Base-by-base conservation (phyloP, 2,888 invertebrate species). In the Achlya flavicornis region DNA sequence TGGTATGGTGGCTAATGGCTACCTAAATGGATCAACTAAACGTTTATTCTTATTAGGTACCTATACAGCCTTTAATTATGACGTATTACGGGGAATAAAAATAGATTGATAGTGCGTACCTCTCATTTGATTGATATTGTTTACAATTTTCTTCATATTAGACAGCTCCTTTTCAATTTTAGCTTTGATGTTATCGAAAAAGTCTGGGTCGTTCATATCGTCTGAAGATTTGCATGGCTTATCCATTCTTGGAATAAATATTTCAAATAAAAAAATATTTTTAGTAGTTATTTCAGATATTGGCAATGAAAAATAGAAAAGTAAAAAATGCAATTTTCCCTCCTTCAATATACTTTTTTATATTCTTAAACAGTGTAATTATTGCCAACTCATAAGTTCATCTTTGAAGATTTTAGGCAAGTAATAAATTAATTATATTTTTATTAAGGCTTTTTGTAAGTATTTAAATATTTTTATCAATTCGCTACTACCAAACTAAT, bases 51-150 rank as follows among this genome's bases (percentile, higher is more conserved):
- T n/a, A n/a, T n/a, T n/a, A n/a, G n/a, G n/a, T n/a, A n/a, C n/a
- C n/a, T n/a, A n/a, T n/a, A n/a, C n/a, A n/a, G 26, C 26, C 26
- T 26, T 26, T 26, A 26, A 26, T 26, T 26, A 35, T 35, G 35
- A 35, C 35, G 35, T 6, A 35, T 35, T 6, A 6, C 35, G 4
- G 4, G 4, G 4, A 35, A 35, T 6, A 35, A 43, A 46, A 46
- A 6, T 5, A n/a, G 46, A 12, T 43, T 41, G 41, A 57, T 10
- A 64, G 58, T 63, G 3, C 0, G 41, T 77, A 90, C 91, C 92
- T 87, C 91, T 80, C 84, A 92, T 87, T 79, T 88, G 88, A 69
- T 84, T 91, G 3, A 92, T 76, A 48, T 75, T 83, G 63, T 92
- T 87, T 2, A 86, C 81, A 60, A 87, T 78, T 79, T 88, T 90